Base-by-base conservation (phyloP, 2,113 vertebrate genomes). In the Labrus mixtus region DNA sequence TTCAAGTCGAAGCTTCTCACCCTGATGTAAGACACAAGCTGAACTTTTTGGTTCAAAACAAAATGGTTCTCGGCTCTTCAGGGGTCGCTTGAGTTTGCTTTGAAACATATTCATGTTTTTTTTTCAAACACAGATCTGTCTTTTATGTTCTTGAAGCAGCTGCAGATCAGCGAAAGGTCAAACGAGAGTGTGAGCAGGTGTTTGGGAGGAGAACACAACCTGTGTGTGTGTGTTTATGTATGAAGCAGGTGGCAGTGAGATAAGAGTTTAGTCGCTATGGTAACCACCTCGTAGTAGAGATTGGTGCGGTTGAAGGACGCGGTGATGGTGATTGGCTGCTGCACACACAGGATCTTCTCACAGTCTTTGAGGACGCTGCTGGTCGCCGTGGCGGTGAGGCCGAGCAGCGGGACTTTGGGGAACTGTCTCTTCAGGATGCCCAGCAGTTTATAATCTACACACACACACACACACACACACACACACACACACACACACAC, bases 351-450 rank as follows among this genome's bases (percentile, higher is more conserved):
- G 89, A 99, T 98, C 79, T 95, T 96, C 90, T 97, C 95, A 22
- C 96, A 98, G 87, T 99, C 98, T 76, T 95, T 95, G 77, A 99
- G 89, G 72, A 99, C 94, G 0, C 92, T 94, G 76, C 93, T 95
- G 33, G 98, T 99, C 8, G 98, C 98, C 0, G 98, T 99, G 81
- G 98, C 98, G 0, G 98, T 99, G 85, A 99, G 92, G 3, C 98
- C 97, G 3, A 98, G 93, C 61, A 99, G 86, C 0, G 97, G 95
- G 1, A 95, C 88, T 6, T 89, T 95, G 13, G 97, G 95, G 82
- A 99, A 99, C 87, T 99, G 98, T 10, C 98, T 95, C 90, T 99
- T 99, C 83, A 99, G 89, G 82, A 99, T 98, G 10, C 97, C 98
- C 61, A 99, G 94, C 15, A 96, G 91, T 61, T 99, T 99, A 82